Base-by-base conservation (phyloP, 92 coral and sea anemone species). In the Pocillopora grandis region DNA sequence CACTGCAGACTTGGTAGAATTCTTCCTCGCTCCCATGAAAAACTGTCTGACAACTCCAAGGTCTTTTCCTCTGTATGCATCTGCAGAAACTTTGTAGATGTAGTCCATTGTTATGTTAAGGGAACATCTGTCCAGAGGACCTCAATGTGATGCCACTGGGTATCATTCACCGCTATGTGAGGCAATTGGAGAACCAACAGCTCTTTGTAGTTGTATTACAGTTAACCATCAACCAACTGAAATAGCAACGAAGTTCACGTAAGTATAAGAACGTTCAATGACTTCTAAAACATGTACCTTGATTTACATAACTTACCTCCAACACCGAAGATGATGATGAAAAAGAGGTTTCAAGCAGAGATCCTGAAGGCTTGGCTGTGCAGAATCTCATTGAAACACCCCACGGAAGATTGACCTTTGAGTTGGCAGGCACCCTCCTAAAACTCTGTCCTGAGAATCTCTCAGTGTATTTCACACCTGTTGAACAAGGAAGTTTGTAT, bases 111-210 rank as follows among this genome's bases (percentile, higher is more conserved):
- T 83, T 52, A 96, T 49, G 62, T 70, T 61, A 21, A 90, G 91
- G 19, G 75, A 74, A 20, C 85, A 81, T 77, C 71, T 1, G 85
- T 78, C 98, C 98, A 96, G 60, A 94, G 90, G 80, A 96, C 72
- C 0, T 91, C 89, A 76, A 94, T 98, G 75, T 89, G 90, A 80
- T 96, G 99, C 99, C 99, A 96, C 68, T 69, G 78, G 7, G 98
- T 94, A 60, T 92, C 94, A 79, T 92, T 83, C 12, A 94, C 92
- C 55, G 71, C 80, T 49, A 90, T 64, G 27, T 94, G 90, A 6
- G 90, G 81, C 59, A 92, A n/a, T 66, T 80, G 89, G 6, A 96
- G 62, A 36, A 80, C 27, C 27, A 27, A 27, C 84, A 88, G 70
- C 84, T 67, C 72, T 42, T 42, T 27, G 27, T 27, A 42, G 49